Conservation (phyloP, 2,113 vertebrate species). For the Macrotis lagotis region DNA sequence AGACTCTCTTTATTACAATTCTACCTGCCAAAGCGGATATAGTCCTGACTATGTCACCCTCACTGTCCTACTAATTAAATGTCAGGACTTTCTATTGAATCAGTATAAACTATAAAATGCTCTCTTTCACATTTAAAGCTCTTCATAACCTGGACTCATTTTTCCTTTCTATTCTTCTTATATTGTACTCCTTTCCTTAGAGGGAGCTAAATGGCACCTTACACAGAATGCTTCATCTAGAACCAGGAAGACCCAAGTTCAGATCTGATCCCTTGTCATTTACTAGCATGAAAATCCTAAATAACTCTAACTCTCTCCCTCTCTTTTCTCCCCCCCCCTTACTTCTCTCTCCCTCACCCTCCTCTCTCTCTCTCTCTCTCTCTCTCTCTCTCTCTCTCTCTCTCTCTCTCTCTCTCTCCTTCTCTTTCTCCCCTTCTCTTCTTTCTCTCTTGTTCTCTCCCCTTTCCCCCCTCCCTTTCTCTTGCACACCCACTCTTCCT, state of each 20-base stretch:
- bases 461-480: background rate
- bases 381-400: no score
- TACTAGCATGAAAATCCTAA: background rate
- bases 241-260: background rate
- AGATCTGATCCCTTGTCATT: background rate
- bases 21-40: background rate
- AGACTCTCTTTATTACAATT: background rate
- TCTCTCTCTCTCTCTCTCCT: no score
- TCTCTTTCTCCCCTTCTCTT: background rate
- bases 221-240: background rate
- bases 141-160: background rate
- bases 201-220: background rate
- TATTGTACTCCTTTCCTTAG: background rate
- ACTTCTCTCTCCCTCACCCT: no score
- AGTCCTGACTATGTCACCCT: background rate
- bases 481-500: background rate
- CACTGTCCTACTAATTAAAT: background rate
- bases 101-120: background rate
- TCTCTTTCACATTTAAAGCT: background rate
- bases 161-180: background rate
- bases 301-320: no score
- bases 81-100: background rate
- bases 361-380: no score
- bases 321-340: no score
- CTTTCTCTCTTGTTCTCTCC: conserved; percentile 12